Percentiles rank a stretch among this genome's conserved stretches.
Conservation (phyloP, 1,140 invertebrate genomes). For the Nymphalis io region DNA sequence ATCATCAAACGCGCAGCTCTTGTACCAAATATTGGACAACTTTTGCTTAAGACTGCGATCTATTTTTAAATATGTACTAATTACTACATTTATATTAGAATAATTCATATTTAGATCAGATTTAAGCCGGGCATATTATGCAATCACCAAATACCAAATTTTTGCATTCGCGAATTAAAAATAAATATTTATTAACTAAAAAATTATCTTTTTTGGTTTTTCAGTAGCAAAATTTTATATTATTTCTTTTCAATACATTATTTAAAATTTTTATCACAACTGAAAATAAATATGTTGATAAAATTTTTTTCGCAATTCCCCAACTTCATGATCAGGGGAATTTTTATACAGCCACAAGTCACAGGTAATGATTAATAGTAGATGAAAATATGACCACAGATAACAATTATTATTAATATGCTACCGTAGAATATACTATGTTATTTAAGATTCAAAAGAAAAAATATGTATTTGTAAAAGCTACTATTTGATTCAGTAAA, state of each 20-base stretch:
- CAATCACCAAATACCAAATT: conserved; percentile 46
- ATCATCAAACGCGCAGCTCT: conserved; percentile 37
- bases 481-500: too few relatives aligned
- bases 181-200: too few relatives aligned
- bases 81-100: conserved; percentile 55
- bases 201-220: too few relatives aligned
- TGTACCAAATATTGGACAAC: conserved; percentile 43
- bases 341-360: conserved; percentile 13
- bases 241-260: not conserved
- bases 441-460: not conserved
- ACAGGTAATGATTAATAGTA: conserved; percentile 7
- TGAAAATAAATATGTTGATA: not conserved
- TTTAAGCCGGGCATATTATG: conserved; percentile 63
- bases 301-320: conserved; percentile 6
- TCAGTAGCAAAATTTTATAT: not conserved
- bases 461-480: too few relatives aligned
- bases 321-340: not conserved
- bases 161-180: too few relatives aligned
- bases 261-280: conserved; percentile 5
- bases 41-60: conserved; percentile 49
- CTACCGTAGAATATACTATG: not conserved
- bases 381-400: not conserved
- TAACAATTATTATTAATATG: not conserved
- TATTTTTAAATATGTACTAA: conserved; percentile 59
- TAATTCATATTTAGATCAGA: conserved; percentile 63